Base-by-base conservation (phyloP, 2,113 vertebrate genomes). In the Butorides virescens region DNA sequence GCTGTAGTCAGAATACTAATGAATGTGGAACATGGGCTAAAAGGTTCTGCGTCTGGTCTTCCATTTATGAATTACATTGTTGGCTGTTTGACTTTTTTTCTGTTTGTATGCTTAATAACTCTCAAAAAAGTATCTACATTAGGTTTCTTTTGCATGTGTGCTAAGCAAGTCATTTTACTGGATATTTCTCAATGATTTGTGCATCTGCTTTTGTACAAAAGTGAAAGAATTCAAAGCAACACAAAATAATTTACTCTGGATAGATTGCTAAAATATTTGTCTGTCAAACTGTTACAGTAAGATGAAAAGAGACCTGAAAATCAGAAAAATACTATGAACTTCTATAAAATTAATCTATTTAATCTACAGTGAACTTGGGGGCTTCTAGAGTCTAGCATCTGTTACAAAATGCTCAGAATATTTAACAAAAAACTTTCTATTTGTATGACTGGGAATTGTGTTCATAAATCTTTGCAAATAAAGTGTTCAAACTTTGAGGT, bases 381-480 rank as follows among this genome's bases (percentile, higher is more conserved):
- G 1, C 14, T 86, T 73, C 36, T 72, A 23, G n/a, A 49, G 10
- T 65, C 15, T 46, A 44, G 2, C 1, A 22, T 47, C 10, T 44
- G 86, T 62, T 67, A 47, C 13, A 66, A 82, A 90, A 72, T 44
- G 9, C 23, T 68, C 29, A 39, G 30, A 74, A 67, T 65, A 75
- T 71, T 77, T 89, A 76, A 77, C 13, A 73, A 76, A 85, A 88
- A 8, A 3, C 4, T 52, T 85, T 21, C 18, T 4, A 52, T 71
- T 86, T 92, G 12, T 75, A 34, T 90, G 56, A 50, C 62, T 93
- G 34, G n/a, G 95, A 93, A 82, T 37, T 68, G 9, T 73, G 15
- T 61, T 21, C n/a, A 93, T 88, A 88, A 85, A 82, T 88, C 70
- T 95, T 95, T 85, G 52, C 85, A 95, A 95, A 92, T 20, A 39